Percentiles rank a stretch among this genome's conserved stretches.
These are phyloP conservation scores for Leptinotarsa haldemani DNA, from an alignment of 2,888 invertebrate genomes.

Conservation along the genomic window DNA sequence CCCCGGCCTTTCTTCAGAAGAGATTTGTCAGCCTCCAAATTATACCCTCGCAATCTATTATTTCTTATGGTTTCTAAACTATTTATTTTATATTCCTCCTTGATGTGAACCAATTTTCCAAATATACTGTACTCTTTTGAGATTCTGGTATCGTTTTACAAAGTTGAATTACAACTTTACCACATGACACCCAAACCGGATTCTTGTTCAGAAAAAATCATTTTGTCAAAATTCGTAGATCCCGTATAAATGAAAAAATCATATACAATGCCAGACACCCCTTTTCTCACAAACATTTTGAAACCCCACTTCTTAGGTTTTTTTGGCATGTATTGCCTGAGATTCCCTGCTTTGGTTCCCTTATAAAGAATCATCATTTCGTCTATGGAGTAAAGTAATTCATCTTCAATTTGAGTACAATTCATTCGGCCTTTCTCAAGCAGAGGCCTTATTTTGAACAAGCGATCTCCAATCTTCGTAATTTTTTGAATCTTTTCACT, in stretches of 20 bases:
- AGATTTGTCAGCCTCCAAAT: constrained; percentile 4
- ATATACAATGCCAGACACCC: constrained; percentile 18
- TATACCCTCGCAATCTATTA: constrained; percentile 6
- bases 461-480: constrained; percentile 26
- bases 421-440: constrained; percentile 29
- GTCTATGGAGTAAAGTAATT: constrained; percentile 25
- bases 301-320: constrained; percentile 17
- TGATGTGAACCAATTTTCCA: too few species aligned
- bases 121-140: too few species aligned
- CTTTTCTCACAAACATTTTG: constrained; percentile 16
- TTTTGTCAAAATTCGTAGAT: too few species aligned
- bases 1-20: constrained; percentile 24
- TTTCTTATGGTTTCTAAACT: constrained; percentile 10
- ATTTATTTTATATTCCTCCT: neutral
- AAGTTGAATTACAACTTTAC: too few species aligned
- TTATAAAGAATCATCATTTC: constrained; percentile 33
- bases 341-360: constrained; percentile 20
- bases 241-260: neutral
- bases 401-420: constrained; percentile 21
- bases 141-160: too few species aligned
- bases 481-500: constrained; percentile 34
- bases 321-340: neutral
- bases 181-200: too few species aligned
- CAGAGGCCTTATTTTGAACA: constrained; percentile 37
- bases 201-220: too few species aligned